These are phyloP conservation scores for Athene cunicularia DNA, from an alignment of 2,113 vertebrate genomes.

Conservation along the genomic window DNA sequence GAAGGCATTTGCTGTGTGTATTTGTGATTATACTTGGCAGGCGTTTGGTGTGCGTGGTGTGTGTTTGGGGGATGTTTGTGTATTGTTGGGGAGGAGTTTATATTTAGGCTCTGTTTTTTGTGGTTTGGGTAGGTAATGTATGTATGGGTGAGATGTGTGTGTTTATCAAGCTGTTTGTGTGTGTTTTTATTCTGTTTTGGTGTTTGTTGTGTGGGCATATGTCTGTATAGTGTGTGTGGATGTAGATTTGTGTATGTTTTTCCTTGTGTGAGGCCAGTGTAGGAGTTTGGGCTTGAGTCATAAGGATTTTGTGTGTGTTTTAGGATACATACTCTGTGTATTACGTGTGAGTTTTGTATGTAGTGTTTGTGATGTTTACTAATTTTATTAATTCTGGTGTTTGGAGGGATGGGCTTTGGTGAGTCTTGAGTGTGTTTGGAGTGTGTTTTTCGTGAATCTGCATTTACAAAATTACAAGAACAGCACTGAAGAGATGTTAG, in stretches of 20 bases:
- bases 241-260: slow-evolving; percentile 9
- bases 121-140: slow-evolving; percentile 56
- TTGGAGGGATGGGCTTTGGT: not conserved
- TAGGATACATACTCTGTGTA: not conserved
- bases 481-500: not conserved
- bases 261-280: slow-evolving; percentile 1
- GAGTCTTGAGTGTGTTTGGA: not conserved
- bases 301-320: slow-evolving; percentile 8
- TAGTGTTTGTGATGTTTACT: not conserved
- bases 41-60: not conserved
- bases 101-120: slow-evolving; percentile 66
- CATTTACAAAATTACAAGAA: not conserved
- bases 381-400: not conserved
- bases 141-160: slow-evolving; percentile 15
- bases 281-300: slow-evolving; percentile 55
- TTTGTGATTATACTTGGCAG: slow-evolving; percentile 51
- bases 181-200: slow-evolving; percentile 8
- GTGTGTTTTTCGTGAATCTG: not conserved
- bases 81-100: slow-evolving; percentile 65
- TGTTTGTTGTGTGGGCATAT: slow-evolving; percentile 41
- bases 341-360: not conserved
- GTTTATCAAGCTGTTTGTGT: slow-evolving; percentile 25
- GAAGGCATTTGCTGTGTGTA: slow-evolving; percentile 28
- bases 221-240: not conserved
- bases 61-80: slow-evolving; percentile 61